Conservation (phyloP, 1,140 invertebrate species). For the Stegodyphus dumicola region DNA sequence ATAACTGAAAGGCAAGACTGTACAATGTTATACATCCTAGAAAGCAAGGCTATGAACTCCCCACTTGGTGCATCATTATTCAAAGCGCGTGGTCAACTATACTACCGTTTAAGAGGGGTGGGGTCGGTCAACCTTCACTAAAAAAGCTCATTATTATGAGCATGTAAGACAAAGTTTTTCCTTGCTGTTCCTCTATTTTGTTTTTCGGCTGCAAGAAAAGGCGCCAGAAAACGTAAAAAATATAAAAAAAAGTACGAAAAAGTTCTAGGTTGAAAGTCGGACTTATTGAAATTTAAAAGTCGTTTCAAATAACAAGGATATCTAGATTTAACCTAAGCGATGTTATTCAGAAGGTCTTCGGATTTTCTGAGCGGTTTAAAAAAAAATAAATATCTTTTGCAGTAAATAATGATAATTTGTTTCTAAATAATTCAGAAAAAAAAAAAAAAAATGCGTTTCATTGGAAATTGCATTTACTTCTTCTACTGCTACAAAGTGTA, state of each 20-base stretch:
- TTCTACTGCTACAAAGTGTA: too few relatives aligned
- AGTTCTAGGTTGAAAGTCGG: background rate
- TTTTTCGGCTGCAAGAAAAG: background rate
- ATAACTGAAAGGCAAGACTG: background rate
- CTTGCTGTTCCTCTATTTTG: slow-evolving; percentile 1
- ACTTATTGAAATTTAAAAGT: background rate
- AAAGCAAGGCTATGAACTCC: background rate
- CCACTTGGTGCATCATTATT: slow-evolving; percentile 31
- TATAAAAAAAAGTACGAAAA: background rate
- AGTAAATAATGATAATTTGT: too few relatives aligned
- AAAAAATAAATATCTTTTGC: too few relatives aligned
- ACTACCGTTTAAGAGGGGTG: slow-evolving; percentile 2
- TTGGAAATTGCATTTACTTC: too few relatives aligned
- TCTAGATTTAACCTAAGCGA: background rate
- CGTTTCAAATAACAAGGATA: background rate
- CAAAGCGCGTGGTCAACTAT: slow-evolving; percentile 37
- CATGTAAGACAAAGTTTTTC: slow-evolving; percentile 7
- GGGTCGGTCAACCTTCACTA: slow-evolving; percentile 24
- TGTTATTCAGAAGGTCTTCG: too few relatives aligned
- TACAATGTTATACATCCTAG: slow-evolving; percentile 3
- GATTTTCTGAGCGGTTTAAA: too few relatives aligned
- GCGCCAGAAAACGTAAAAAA: background rate
- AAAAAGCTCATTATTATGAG: slow-evolving; percentile 49
- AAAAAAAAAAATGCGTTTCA: too few relatives aligned
- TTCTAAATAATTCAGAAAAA: too few relatives aligned